Base-by-base conservation (phyloP, 2,113 vertebrate genomes). In the Stercorarius parasiticus region DNA sequence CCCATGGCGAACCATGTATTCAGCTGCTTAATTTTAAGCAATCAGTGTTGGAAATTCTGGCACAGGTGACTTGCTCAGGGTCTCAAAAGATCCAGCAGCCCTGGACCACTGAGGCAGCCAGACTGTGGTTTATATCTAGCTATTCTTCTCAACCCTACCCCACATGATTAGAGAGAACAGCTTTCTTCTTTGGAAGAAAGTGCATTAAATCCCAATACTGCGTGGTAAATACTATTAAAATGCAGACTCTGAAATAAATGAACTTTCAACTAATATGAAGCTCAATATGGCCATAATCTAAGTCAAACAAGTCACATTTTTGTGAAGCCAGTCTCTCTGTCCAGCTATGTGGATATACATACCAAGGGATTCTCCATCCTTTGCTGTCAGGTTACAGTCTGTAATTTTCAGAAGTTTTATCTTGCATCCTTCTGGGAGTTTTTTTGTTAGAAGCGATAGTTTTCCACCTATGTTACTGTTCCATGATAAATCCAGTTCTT, bases 401-500 rank as follows among this genome's bases (percentile, higher is more conserved):
- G 98, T 98, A 29, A 99, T 93, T 96, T 98, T 98, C 66, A 99
- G 98, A 52, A 97, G 97, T 80, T 96, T 98, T 94, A 99, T 88
- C 29, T 96, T 94, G 88, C 94, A 97, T 27, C 89, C 96, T 32
- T 95, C 93, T 21, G 64, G 94, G 9, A 99, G 55, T 42, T 97
- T 98, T 83, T 97, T 97, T 69, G 98, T 96, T 50, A 99, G 92
- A 82, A 98, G 90, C 43, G 98, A 98, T 52, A 99, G 85, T 69
- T 98, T 98, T 27, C 98, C 98, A 34, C 99, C 98, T 6, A 99
- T 90, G 13, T 98, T 95, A 42, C 85, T 50, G 82, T 99, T 99
- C 99, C 99, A 99, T 70, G 99, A 99, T 86, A 99, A 97, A 96
- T 99, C 99, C 59, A 99, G 83, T 88, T 98, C 92, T 97, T 99